phyloP scores from a whole-genome alignment of 2,113 vertebrate species.

The Pagrus major region DNA sequence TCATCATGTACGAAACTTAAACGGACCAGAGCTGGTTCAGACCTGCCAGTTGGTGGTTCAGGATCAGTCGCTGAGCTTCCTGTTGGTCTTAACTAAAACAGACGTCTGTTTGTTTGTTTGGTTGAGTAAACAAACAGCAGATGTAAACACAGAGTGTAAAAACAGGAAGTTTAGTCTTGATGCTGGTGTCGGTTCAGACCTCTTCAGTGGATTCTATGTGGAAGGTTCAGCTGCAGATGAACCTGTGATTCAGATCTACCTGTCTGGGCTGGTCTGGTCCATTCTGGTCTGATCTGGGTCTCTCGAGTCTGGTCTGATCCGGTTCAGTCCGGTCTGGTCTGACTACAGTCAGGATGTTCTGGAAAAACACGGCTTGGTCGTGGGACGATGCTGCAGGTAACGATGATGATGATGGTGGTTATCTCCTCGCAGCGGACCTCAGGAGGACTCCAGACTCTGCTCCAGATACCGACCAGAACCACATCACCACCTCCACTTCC shows the following conservation, averaged over 20 bases:
- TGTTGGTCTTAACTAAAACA: background rate
- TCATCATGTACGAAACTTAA: too few relatives aligned
- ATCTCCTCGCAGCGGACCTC: constrained; percentile 64
- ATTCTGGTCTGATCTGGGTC: too few relatives aligned
- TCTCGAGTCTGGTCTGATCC: background rate
- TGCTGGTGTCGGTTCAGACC: background rate
- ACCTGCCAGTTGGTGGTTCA: background rate
- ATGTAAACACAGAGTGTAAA: background rate
- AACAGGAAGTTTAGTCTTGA: background rate
- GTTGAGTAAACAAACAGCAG: background rate
- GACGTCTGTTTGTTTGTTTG: background rate
- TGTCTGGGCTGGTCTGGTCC: background rate
- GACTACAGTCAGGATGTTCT: constrained; percentile 69
- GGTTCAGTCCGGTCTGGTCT: background rate
- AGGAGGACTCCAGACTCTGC: constrained; percentile 50
- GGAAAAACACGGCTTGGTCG: constrained; percentile 67
- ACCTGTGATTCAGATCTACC: background rate
- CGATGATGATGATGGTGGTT: constrained; percentile 68
- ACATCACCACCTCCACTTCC: background rate
- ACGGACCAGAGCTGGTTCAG: too few relatives aligned
- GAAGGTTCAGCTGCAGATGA: background rate
- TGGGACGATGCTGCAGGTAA: constrained; percentile 50
- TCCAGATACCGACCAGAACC: constrained; percentile 17
- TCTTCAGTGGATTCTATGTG: background rate
- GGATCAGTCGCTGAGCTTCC: background rate